Base-by-base conservation (phyloP, 2,888 invertebrate species). In the Deilephila porcellus region DNA sequence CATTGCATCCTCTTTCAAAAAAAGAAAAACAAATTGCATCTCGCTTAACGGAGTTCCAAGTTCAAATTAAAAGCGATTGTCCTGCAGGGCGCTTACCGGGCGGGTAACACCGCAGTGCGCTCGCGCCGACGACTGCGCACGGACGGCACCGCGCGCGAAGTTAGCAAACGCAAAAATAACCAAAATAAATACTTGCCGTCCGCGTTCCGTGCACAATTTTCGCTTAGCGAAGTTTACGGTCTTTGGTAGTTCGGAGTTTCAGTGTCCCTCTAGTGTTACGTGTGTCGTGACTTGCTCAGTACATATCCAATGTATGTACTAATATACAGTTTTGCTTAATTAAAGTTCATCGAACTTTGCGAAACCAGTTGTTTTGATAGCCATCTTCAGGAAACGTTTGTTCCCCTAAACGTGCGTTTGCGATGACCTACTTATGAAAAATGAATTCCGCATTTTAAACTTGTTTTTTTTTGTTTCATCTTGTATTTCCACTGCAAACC, bases 11-110 rank as follows among this genome's bases (percentile, higher is more conserved):
- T 78, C 83, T 86, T 83, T 85, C 83, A 83, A 85, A 77, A 64
- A 67, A 91, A 90, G 89, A 90, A 91, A 89, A 91, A 90, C 81
- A 88, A 89, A 88, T 88, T 80, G 88, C 88, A 89, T 87, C 90
- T 88, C 87, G 88, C 83, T 83, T 87, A 52, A 82, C 82, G 79
- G 79, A 84, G 85, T 87, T 88, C 86, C 87, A 91, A 91, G 89
- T 91, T 91, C 89, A 88, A 91, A 90, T 90, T 90, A 89, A 90
- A 88, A 77, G 70, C 79, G 79, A 72, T 81, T 76, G 84, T 85
- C 86, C 85, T 84, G 83, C 64, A 64, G 73, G 76, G 76, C 80
- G 76, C 80, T 73, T 74, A 52, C 75, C 64, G 45, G 78, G 77
- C 77, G 77, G 79, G 71, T 70, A 67, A 67, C 64, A 78, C 72